Base-by-base conservation (phyloP, 2,888 invertebrate genomes). In the Xanthia togata region DNA sequence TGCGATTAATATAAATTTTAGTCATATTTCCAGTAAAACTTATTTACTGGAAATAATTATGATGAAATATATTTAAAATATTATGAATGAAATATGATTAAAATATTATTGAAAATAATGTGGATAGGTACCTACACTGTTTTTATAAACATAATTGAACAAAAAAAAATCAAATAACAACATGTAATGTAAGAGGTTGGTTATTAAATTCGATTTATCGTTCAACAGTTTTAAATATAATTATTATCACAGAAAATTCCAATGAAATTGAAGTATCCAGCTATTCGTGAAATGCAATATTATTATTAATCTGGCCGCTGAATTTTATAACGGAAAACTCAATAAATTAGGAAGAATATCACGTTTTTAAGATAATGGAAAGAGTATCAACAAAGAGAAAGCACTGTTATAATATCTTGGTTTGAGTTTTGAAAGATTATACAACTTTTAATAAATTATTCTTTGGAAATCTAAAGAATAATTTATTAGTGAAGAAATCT, bases 261-360 rank as follows among this genome's bases (percentile, higher is more conserved):
- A 65, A 81, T 69, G 57, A 70, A 76, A 85, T 73, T 83, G 14
- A 67, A 85, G 55, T 62, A 44, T n/a, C 70, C 53, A 53, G 73
- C 20, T 74, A 65, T 68, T 72, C 67, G 26, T 35, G 65, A 70
- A 83, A 70, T 31, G 57, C 65, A 83, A 83, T 85, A 81, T 83
- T 83, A 72, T 83, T 83, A 82, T 77, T 85, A 81, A 83, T 83
- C 72, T 82, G 68, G 53, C 50, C 70, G n/a, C 44, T 50, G 31
- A 73, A 82, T 20, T 64, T 81, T 63, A 60, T 72, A 82, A 82
- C 50, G 8, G 38, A 14, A 50, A 72, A 57, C 2, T 64, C n/a
- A 60, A 71, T 71, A 4, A 57, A 53, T 38, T 31, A 38, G 38
- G 26, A 73, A 47, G 35, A 73, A 80, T 81, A 69, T 69, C 81